phyloP scores from a whole-genome alignment of 2,888 invertebrate genomes.

The Patella caerulea region DNA sequence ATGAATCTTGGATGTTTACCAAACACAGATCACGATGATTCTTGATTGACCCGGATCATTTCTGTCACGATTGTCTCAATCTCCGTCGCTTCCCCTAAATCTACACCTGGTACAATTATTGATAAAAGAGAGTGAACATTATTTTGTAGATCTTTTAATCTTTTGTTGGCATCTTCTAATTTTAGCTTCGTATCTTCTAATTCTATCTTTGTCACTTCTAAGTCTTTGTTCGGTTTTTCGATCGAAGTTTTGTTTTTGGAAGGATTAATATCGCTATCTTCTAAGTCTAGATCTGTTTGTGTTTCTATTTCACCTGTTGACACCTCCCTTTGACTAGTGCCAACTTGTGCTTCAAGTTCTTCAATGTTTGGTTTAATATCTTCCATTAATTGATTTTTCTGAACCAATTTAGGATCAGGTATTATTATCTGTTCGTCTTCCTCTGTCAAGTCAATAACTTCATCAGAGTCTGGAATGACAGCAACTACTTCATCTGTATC shows the following conservation, averaged over 20 bases:
- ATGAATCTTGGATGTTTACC: too few relatives aligned
- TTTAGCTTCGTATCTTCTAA: not conserved
- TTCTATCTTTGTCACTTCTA: not conserved
- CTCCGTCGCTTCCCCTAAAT: conserved; percentile 50
- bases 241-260: conserved; percentile 14
- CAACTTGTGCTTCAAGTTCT: conserved; percentile 14
- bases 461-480: conserved; percentile 26
- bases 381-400: not conserved
- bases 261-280: conserved; percentile 24
- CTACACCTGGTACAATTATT: conserved; percentile 54
- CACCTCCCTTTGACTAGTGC: not conserved
- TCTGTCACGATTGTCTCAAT: conserved; percentile 55
- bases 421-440: conserved; percentile 11
- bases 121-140: conserved; percentile 48
- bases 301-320: conserved; percentile 15
- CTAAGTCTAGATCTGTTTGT: conserved; percentile 7
- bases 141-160: conserved; percentile 42
- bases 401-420: conserved; percentile 17
- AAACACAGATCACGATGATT: not conserved
- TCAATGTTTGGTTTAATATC: conserved; percentile 30
- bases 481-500: conserved; percentile 25
- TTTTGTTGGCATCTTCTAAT: conserved; percentile 12
- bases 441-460: conserved; percentile 14
- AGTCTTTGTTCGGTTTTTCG: too few relatives aligned
- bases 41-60: conserved; percentile 51